phyloP scores from a whole-genome alignment of 2,797 vertebrate species.

The Oryzias sinensis region DNA sequence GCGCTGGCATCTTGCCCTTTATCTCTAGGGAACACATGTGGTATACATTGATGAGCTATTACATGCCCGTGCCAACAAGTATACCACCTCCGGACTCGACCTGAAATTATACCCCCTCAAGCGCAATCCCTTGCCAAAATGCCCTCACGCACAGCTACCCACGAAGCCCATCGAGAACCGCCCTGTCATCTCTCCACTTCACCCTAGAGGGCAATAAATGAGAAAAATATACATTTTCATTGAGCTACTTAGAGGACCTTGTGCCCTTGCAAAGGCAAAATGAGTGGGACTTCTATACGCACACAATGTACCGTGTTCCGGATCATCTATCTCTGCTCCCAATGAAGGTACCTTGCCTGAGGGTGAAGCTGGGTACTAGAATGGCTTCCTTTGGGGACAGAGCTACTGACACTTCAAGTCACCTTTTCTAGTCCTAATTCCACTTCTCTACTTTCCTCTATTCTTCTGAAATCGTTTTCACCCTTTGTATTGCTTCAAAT shows the following conservation, averaged over 20 bases:
- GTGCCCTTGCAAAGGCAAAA: conserved; percentile 66
- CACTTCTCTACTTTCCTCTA: conserved; percentile 40
- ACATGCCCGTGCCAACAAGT: conserved; percentile 45
- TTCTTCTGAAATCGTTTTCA: conserved; percentile 34
- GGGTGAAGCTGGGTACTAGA: conserved; percentile 54
- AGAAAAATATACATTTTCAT: conserved; percentile 70
- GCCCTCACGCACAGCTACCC: conserved; percentile 51
- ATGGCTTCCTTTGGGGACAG: conserved; percentile 65
- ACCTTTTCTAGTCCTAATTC: conserved; percentile 62
- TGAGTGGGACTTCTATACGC: conserved; percentile 53
- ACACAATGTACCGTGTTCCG: conserved; percentile 62
- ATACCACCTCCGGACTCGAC: conserved; percentile 30
- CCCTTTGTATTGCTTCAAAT: conserved; percentile 63
- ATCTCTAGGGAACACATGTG: conserved; percentile 51
- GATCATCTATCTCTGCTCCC: conserved; percentile 75
- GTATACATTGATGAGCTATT: conserved; percentile 50
- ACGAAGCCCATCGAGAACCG: conserved; percentile 57
- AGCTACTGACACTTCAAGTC: conserved; percentile 64
- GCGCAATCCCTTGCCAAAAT: conserved; percentile 55
- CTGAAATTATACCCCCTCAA: conserved; percentile 56
- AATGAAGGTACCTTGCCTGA: conserved; percentile 74
- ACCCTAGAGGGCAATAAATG: conserved; percentile 61
- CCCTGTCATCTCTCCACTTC: conserved; percentile 52
- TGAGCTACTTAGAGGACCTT: conserved; percentile 61
- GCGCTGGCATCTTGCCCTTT: conserved; percentile 47